Base-by-base conservation (phyloP, 53 echinoderm and acorn worm species). In the Temnopleurus reevesii region DNA sequence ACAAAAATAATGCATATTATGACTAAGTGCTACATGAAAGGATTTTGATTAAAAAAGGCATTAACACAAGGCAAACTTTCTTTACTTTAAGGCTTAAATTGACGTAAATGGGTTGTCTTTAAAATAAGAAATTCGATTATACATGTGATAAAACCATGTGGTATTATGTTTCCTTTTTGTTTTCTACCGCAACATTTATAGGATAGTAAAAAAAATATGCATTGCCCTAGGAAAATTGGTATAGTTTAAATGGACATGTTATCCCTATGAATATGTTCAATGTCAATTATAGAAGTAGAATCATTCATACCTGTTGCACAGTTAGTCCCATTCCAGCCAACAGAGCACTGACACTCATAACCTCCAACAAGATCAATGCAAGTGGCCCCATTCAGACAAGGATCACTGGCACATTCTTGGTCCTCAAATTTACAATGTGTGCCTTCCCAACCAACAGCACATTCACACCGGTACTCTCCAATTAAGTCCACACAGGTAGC, bases 401-500 rank as follows among this genome's bases (percentile, higher is more conserved):
- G 63, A 44, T 79, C 56, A 34, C 63, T 59, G 35, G 53, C 6
- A 55, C 92, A 92, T 36, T 92, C 92, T 21, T 92, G 34, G 49
- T 77, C 66, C n/a, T 90, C 90, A 77, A 89, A 89, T 58, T 93
- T 81, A 64, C 93, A 93, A 65, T 89, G 58, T 3, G 49, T 66
- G 15, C 91, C 91, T 2, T 76, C 77, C 76, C 81, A 93, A 2
- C 93, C 93, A 54, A 59, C 36, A 13, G 89, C 46, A 84, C 93
- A 93, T 28, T 53, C 79, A 59, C 93, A 93, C 45, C 46, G 55
- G 84, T 93, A 93, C 5, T 60, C 76, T n/a, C 86, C 91, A n/a
- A 80, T 90, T 53, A 86, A 87, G 46, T 94, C 91, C 12, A 76
- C 58, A 51, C 94, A 94, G 26, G 91, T 58, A 4, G 90, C 94